Evolutionary conservation across 2,797 vertebrate genomes (phyloP).

Genomic region (Microctenopoma stevenorrisi): DNA sequence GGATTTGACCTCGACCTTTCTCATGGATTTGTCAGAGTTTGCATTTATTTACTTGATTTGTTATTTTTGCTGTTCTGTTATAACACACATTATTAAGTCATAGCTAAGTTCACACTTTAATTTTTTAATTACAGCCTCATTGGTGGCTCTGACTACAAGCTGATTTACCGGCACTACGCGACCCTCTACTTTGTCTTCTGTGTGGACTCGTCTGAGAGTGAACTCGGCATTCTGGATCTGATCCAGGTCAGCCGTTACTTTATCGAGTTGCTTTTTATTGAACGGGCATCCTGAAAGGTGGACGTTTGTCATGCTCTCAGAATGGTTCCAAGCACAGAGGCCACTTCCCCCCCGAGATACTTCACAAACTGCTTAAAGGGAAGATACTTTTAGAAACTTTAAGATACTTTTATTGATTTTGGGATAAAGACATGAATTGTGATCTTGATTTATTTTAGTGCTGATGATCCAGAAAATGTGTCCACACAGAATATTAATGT

Average conservation of each 20-base stretch:
- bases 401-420: neutral
- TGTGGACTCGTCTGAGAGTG: conserved; percentile 98
- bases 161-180: conserved; percentile 97
- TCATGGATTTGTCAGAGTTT: neutral
- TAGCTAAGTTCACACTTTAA: neutral
- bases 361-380: neutral
- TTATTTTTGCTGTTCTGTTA: neutral
- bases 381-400: neutral
- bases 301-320: neutral
- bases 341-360: too few relatives aligned
- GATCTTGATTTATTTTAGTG: neutral
- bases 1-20: neutral
- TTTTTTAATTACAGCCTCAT: conserved; percentile 82
- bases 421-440: neutral
- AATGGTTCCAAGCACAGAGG: neutral
- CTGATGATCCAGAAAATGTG: too few relatives aligned
- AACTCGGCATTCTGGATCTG: conserved; percentile 97
- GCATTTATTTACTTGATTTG: neutral
- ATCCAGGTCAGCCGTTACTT: conserved; percentile 89
- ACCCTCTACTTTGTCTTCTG: conserved; percentile 99
- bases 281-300: neutral
- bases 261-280: neutral
- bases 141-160: conserved; percentile 97
- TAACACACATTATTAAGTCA: neutral
- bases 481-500: too few relatives aligned